Evolutionary conservation across 2,113 vertebrate species (phyloP).

Genomic region (Fulmarus glacialis): DNA sequence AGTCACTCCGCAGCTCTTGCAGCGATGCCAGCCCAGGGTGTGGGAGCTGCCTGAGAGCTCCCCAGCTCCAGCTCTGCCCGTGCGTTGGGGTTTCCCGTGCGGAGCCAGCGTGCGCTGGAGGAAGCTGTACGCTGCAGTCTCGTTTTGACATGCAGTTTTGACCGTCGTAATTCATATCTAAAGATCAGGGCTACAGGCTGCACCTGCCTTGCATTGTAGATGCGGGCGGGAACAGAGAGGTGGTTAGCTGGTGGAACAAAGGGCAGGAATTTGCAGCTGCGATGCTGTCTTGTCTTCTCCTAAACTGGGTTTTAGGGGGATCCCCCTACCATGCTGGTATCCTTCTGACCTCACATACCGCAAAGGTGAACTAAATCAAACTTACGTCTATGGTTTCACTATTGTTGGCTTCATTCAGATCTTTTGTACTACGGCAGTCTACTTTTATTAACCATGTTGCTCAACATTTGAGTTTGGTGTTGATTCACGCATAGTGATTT

Average conservation of each 20-base stretch:
- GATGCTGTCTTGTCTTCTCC: background rate
- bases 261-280: background rate
- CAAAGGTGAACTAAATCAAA: background rate
- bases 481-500: background rate
- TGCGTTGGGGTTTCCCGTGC: background rate
- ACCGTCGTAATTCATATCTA: background rate
- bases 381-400: background rate
- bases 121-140: background rate
- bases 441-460: background rate
- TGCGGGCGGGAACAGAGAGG: fast-evolving
- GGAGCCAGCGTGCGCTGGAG: background rate
- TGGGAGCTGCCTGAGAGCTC: background rate
- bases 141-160: background rate
- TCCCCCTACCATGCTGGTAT: background rate
- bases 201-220: background rate
- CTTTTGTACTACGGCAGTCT: background rate
- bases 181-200: background rate
- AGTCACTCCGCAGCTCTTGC: fast-evolving
- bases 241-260: background rate
- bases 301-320: background rate
- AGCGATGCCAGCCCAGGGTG: background rate
- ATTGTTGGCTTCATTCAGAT: background rate
- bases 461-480: background rate
- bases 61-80: fast-evolving
- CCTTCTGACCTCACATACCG: background rate